phyloP scores from a whole-genome alignment of 2,113 vertebrate genomes.

The Blennius ocellaris region DNA sequence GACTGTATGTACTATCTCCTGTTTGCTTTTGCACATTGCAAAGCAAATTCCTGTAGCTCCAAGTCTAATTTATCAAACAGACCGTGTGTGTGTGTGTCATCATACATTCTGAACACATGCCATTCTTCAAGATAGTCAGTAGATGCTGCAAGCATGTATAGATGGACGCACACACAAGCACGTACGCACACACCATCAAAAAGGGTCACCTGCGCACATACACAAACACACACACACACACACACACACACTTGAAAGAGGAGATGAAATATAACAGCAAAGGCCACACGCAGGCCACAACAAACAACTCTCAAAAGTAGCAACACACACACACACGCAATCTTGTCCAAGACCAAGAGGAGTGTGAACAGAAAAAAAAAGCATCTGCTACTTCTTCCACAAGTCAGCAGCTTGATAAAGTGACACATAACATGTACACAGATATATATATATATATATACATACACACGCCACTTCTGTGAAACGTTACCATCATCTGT shows the following conservation, averaged over 20 bases:
- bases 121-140: constrained; percentile 41
- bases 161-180: constrained; percentile 29
- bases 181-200: constrained; percentile 28
- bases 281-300: constrained; percentile 42
- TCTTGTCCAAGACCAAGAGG: constrained; percentile 43
- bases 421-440: constrained; percentile 42
- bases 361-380: constrained; percentile 21
- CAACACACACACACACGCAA: constrained; percentile 3
- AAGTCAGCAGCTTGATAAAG: constrained; percentile 52
- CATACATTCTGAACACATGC: constrained; percentile 44
- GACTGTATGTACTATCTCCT: constrained; percentile 29
- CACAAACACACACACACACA: constrained; percentile 16
- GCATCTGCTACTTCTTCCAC: constrained; percentile 42
- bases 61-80: constrained; percentile 60
- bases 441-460: not conserved
- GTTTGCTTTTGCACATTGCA: constrained; percentile 34
- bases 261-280: constrained; percentile 61
- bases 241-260: constrained; percentile 43
- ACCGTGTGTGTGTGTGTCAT: constrained; percentile 28
- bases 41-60: constrained; percentile 49
- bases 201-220: constrained; percentile 27
- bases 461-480: not conserved
- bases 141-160: constrained; percentile 25
- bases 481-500: constrained; percentile 38
- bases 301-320: constrained; percentile 3